A percentile compares a stretch with the other conserved stretches of the same genome.
Conservation (phyloP, 1,140 invertebrate species). For the Papilio aristodemus region DNA sequence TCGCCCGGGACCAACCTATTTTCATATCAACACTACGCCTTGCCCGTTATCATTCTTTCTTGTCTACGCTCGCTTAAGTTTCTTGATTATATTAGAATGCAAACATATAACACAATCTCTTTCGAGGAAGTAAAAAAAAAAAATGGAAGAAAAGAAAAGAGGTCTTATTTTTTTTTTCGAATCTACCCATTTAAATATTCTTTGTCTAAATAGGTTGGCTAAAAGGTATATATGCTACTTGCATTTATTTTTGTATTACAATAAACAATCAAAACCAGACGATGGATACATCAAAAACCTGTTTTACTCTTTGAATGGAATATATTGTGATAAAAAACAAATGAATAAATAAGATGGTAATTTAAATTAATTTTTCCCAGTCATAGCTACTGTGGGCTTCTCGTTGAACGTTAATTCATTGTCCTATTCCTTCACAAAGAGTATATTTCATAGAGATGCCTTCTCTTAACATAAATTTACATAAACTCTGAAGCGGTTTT, state of each 20-base stretch:
- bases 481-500: slow-evolving; percentile 59
- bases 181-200: no score
- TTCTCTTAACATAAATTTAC: slow-evolving; percentile 68
- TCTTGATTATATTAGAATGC: slow-evolving; percentile 25
- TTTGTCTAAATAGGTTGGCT: no score
- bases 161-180: no score
- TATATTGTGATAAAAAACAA: neutral
- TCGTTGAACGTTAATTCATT: slow-evolving; percentile 43
- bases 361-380: slow-evolving; percentile 22
- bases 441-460: slow-evolving; percentile 62
- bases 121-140: no score
- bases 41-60: slow-evolving; percentile 45
- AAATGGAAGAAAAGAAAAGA: no score
- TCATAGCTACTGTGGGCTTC: slow-evolving; percentile 40
- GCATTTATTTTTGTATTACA: no score
- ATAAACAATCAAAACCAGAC: no score
- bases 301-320: slow-evolving; percentile 5
- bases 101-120: no score
- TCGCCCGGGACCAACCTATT: slow-evolving; percentile 66
- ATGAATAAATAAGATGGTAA: slow-evolving; percentile 6
- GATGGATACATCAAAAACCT: neutral
- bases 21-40: slow-evolving; percentile 66
- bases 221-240: no score
- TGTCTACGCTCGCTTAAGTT: slow-evolving; percentile 35
- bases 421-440: slow-evolving; percentile 45